Base-by-base conservation (phyloP, 2,888 invertebrate genomes). In the Spicauda simplicius region DNA sequence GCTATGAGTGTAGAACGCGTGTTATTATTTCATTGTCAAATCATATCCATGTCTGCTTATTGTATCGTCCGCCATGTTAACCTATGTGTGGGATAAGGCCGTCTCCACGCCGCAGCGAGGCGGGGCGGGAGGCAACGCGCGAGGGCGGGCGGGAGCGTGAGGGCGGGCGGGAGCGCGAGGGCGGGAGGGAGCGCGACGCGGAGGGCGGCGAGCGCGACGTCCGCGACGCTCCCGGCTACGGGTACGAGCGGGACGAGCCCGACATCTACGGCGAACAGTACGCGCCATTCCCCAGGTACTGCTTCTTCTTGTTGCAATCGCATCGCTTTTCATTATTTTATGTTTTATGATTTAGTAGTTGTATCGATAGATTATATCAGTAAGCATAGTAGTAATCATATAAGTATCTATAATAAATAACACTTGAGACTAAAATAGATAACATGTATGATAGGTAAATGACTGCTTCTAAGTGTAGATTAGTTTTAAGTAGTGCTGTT, bases 261-360 rank as follows among this genome's bases (percentile, higher is more conserved):
- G 92, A 92, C 73, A 75, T 89, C 19, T 92, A 91, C 77, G 86
- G 84, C 41, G 93, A 92, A 8, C 92, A 91, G 77, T 93, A 86
- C 75, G 80, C 86, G 18, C 86, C 92, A 0, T 93, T 86, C 66
- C 77, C 88, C 65, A 87, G 91, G 87, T 57, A 65, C 0, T 20
- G 60, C 60, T 50, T 59, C 16, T 19, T 52, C 1, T 33, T 18
- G 37, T 25, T 41, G 14, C 25, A 25, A 25, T 25, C 25, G 2
- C 41, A 11, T 41, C 41, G 41, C 41, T 41, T 41, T 3, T 14
- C 37, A 11, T 37, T 41, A 14, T 12, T 5, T 41, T 41, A 14
- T 14, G 12, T 41, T 3, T 4, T 25, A 4, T 25, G 5, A 25
- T 25, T 25, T 25, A 25, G 25, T 25, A 4, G 25, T 25, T 4